Base-by-base conservation (phyloP, 2,888 invertebrate species). In the Aelia acuminata region DNA sequence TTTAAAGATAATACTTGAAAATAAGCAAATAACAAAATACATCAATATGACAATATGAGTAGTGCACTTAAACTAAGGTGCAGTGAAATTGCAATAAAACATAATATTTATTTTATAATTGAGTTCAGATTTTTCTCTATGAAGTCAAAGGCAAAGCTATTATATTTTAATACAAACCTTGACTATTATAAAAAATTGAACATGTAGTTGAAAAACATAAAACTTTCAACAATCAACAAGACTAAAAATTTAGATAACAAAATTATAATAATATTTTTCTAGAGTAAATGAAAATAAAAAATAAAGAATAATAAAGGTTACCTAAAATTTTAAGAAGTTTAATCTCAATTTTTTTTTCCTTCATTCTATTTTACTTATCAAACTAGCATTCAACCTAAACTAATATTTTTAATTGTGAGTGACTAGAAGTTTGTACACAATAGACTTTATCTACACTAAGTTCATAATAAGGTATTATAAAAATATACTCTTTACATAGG, bases 401-500 rank as follows among this genome's bases (percentile, higher is more conserved):
- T 85, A 85, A 85, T 53, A 80, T 80, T 80, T 63, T 63, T 18
- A 10, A 85, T 49, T 85, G 39, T 87, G 87, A 75, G n/a, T 87
- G 57, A 48, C 43, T 75, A 57, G 35, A 70, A 63, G 43, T 87
- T 87, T 87, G 47, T 87, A 87, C 43, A 63, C 70, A 87, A 87
- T 75, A 75, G 22, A 63, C 70, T 53, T 87, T 87, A 53, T 39
- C 87, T 87, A 87, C 57, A 48, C 48, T 87, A 47, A 39, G 57
- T 57, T 70, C n/a, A 48, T 75, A 18, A 57, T 48, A 63, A 48
- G 31, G 4, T 80, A 80, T 87, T 87, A 87, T 75, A 87, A 87
- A 87, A 87, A 87, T 87, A 87, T 87, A 87, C 87, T 87, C 87
- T 87, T 87, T 87, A 87, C 43, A 87, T 57, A 70, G 87, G 57